Base-by-base conservation (phyloP, 1,140 invertebrate species). In the Laupala kohalensis region DNA sequence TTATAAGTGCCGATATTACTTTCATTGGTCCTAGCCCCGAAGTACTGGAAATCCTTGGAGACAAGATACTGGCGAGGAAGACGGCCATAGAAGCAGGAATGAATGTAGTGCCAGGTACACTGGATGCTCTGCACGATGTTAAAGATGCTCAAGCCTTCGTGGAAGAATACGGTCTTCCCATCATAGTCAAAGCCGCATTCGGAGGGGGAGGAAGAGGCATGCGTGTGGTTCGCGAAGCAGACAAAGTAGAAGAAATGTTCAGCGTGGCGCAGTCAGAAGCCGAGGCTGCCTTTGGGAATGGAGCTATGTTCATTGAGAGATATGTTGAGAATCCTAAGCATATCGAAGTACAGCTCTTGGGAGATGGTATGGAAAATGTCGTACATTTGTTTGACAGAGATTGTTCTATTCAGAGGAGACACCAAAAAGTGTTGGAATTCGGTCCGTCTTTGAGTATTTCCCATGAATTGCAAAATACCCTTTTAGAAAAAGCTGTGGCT, bases 21-120 rank as follows among this genome's bases (percentile, higher is more conserved):
- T 98, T 98, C 78, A 92, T 98, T 79, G 96, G 86, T 5, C 87
- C 86, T 1, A 79, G 80, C 6, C 81, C 85, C 5, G 81, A 85
- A 67, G 84, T 86, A 64, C 85, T 89, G 73, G 75, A 77, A 62
- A 77, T 79, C 6, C 73, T 76, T 72, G 76, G 76, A 19, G 29
- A 74, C 30, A 77, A 77, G 69, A 67, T 70, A 29, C 70, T 71
- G 2, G 76, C 76, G 3, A 69, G 26, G 24, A 24, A 28, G 3
- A 29, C 29, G 23, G 67, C 72, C 9, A 72, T 67, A 15, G 25
- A 25, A 5, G 73, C 76, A 76, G 83, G 83, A 71, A 82, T 86
- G 9, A 80, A 81, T 64, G 82, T 84, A 6, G 83, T 87, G 5
- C 86, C 85, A 0, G 86, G 86, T n/a, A n/a, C n/a, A n/a, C n/a